Evolutionary conservation across 2,113 vertebrate genomes (phyloP), one percentile per base, ranked within the genome.

Genomic region (Todiramphus chloris): DNA sequence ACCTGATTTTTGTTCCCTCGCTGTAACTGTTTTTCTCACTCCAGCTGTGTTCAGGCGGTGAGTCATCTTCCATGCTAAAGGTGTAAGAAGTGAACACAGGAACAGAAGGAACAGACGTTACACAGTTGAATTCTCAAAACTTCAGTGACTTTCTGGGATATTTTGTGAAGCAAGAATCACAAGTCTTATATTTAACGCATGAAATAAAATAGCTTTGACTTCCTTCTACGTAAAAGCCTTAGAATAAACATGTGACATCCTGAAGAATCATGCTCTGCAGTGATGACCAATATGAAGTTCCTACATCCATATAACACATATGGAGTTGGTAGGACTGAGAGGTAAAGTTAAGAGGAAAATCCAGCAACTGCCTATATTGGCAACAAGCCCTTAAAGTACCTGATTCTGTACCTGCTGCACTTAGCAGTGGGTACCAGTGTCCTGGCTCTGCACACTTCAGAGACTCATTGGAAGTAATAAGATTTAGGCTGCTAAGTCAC

Each of bases 31-130:
- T 92, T 93, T 87, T 89, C 91, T 91, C 73, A 87, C 87, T 68
- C 60, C 43, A 43, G 56, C 77, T 91, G 91, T 81, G 62, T 78
- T 94, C 58, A 0, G 4, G 6, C 11, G 23, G 60, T 97, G 87
- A 95, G 25, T 95, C 94, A 94, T 75, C 69, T 56, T 75, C 87
- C 31, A 60, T 20, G 64, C 56, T 82, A 56, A 94, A 94, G 73
- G 83, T 92, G 69, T 83, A 82, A 89, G 86, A 78, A 89, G 43
- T 56, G 74, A 74, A 51, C 89, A 64, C 14, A 91, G 64, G 76
- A 94, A 75, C 76, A 92, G 31, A 92, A 90, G 70, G 87, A 94
- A 43, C 50, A 95, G 95, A 77, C 72, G 41, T 86, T 77, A 63
- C 86, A 87, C 48, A 81, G 93, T 53, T 64, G 83, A 95, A 84